Evolutionary conservation across 2,888 invertebrate species (phyloP).

Genomic region (Drosophila monieri): DNA sequence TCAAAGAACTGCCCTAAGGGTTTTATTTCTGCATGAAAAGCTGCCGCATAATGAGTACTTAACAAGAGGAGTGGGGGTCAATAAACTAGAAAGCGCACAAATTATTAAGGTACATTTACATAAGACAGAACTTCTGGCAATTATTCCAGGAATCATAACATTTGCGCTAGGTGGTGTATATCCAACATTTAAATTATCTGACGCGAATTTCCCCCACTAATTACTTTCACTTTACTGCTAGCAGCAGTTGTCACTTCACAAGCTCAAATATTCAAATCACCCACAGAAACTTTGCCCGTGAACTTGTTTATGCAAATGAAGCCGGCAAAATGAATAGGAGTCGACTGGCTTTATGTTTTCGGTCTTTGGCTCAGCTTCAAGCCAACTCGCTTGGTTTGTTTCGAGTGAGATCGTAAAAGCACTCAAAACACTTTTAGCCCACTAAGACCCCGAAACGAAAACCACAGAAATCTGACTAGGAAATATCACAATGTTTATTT

Average conservation of each 20-base stretch:
- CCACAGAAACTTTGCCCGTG: constrained; percentile 64
- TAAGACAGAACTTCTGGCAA: constrained; percentile 9
- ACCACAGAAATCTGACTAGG: constrained; percentile 12
- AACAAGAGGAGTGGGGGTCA: constrained; percentile 38
- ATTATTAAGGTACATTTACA: constrained; percentile 11
- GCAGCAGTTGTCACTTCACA: constrained; percentile 35
- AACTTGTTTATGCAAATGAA: constrained; percentile 72
- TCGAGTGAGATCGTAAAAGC: constrained; percentile 27
- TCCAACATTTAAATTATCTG: neutral
- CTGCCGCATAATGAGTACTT: neutral
- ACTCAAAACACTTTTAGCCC: constrained; percentile 56
- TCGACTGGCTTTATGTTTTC: constrained; percentile 19
- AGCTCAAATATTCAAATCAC: constrained; percentile 60
- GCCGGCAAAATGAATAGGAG: constrained; percentile 52
- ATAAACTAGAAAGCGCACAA: constrained; percentile 38
- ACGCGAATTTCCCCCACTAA: constrained; percentile 35
- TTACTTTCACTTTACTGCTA: constrained; percentile 65
- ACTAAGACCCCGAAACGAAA: constrained; percentile 1
- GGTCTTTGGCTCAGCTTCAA: constrained; percentile 9
- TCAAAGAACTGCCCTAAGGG: constrained; percentile 53
- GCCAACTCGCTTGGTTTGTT: constrained; percentile 13
- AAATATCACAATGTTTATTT: constrained; percentile 62
- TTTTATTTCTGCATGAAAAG: constrained; percentile 38
- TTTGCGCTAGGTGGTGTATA: neutral
- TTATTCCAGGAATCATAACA: constrained; percentile 24